phyloP scores from a whole-genome alignment of 2,888 invertebrate genomes.

The Lissonota sp. region DNA sequence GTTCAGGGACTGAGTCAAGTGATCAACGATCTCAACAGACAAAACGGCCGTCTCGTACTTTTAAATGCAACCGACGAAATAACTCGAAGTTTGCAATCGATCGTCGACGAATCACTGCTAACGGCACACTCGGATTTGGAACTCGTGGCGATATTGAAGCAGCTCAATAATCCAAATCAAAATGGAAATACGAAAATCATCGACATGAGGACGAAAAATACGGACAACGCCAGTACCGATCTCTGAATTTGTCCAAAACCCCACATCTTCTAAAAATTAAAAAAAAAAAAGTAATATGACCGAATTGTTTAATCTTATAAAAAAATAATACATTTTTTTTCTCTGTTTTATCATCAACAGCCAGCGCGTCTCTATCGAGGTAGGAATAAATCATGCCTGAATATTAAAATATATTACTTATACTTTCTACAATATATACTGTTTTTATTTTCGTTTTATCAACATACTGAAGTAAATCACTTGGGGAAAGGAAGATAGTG shows the following conservation, averaged over 20 bases:
- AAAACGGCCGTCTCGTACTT: slow-evolving; percentile 71
- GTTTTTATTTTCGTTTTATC: background rate
- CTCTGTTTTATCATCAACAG: slow-evolving; percentile 6
- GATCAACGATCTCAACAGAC: slow-evolving; percentile 73
- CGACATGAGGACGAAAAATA: slow-evolving; percentile 36
- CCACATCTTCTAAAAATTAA: background rate
- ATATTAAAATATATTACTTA: slow-evolving; percentile 25
- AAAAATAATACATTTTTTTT: slow-evolving; percentile 36
- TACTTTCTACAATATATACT: slow-evolving; percentile 7
- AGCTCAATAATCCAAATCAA: slow-evolving; percentile 43
- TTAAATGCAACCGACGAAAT: slow-evolving; percentile 71
- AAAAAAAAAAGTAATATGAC: background rate
- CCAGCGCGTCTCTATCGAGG: slow-evolving; percentile 15
- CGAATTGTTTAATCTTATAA: slow-evolving; percentile 29
- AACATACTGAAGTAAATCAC: slow-evolving; percentile 24
- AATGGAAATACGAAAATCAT: slow-evolving; percentile 17
- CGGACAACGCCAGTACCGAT: slow-evolving; percentile 52
- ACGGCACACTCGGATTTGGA: slow-evolving; percentile 74
- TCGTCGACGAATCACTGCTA: slow-evolving; percentile 69
- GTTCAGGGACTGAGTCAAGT: slow-evolving; percentile 74
- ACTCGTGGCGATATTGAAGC: slow-evolving; percentile 68
- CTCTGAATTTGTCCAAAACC: slow-evolving; percentile 21
- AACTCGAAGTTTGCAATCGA: slow-evolving; percentile 71
- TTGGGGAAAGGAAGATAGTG: background rate
- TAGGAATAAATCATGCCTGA: slow-evolving; percentile 15